phyloP scores from a whole-genome alignment of 37 sponge, comb jelly and placozoan genomes.

The Chondrilla cf. caribensis region DNA sequence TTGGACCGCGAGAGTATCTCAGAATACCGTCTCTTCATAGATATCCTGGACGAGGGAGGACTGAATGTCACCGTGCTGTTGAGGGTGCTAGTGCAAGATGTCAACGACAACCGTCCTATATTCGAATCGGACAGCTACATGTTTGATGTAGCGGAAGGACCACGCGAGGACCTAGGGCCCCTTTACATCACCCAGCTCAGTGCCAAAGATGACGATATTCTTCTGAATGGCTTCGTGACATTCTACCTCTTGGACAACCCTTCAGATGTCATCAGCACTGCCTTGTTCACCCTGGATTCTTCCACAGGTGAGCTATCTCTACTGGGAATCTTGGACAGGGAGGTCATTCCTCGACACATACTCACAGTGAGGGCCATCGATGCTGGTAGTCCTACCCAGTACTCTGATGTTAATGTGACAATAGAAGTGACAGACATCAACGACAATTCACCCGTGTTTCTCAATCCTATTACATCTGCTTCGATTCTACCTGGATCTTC shows the following conservation, averaged over 20 bases:
- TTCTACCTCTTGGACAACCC: background rate
- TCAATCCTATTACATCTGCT: slow-evolving; percentile 2
- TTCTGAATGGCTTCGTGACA: slow-evolving; percentile 9
- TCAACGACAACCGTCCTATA: slow-evolving; percentile 59
- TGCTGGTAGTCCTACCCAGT: background rate
- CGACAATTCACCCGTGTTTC: slow-evolving; percentile 26
- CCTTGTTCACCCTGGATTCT: background rate
- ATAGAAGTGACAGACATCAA: slow-evolving; percentile 32
- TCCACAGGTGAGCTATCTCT: background rate
- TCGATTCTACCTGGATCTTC: slow-evolving; percentile 13
- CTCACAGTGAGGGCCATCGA: slow-evolving; percentile 25
- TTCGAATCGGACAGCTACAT: slow-evolving; percentile 10
- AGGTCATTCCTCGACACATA: background rate
- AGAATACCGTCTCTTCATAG: slow-evolving; percentile 28
- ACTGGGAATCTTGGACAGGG: slow-evolving; percentile 24
- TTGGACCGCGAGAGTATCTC: slow-evolving; percentile 44
- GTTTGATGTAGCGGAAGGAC: slow-evolving; percentile 36
- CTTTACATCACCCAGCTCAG: background rate
- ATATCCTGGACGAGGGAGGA: slow-evolving; percentile 10
- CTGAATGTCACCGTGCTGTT: slow-evolving; percentile 26
- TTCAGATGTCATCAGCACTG: background rate
- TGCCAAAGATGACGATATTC: slow-evolving; percentile 17
- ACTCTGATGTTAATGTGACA: background rate
- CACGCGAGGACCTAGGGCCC: background rate
- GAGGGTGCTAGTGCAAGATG: slow-evolving; percentile 40